Evolutionary conservation across 2,797 vertebrate species (phyloP), one percentile per base, ranked within the genome.

Genomic region (Rhinogobio ventralis): DNA sequence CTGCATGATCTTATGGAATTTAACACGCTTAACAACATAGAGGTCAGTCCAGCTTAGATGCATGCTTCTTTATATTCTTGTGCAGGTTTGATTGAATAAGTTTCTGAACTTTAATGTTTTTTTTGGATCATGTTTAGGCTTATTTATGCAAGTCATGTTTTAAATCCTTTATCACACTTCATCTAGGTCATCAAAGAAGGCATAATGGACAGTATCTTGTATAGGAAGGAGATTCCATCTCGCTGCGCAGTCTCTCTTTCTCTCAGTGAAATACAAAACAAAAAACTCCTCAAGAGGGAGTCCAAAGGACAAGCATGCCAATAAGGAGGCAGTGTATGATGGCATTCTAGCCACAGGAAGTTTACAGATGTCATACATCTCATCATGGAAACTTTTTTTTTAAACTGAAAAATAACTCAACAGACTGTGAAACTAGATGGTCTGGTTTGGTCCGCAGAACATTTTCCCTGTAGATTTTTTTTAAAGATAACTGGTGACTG

Each of bases 1-100:
- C 95, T 99, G 4, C 98, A 99, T 0, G 96, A 99, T 87, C 95
- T 99, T 5, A 99, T 99, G 98, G 95, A 99, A 90, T 99, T 99
- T 93, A 99, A 99, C 91, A 99, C 98, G 0, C 95, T 99, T 77
- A 99, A 99, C 92, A 99, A 99, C 91, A 95, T 99, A 39, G 95
- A 98, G 71, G 98, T 99, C 88, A 83, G 96, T 94, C 66, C 46
- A 77, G 20, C 46, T 69, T 11, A 74, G 7, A 46, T 33, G 17
- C 2, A 45, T 67, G 28, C 53, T 49, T 60, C 15, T 30, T 30
- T 10, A 9, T 68, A 15, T 69, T 49, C 4, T 25, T 42, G 30
- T 53, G 7, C 15, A n/a, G 30, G 39, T 30, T 55, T 75, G 51
- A n/a, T 30, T 33, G 28, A 74, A 51, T 83, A 71, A 51, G 2